A percentile compares a stretch with the other conserved stretches of the same genome.
Evolutionary conservation across 1,140 invertebrate genomes (phyloP).

Genomic region (Bemisia tabaci): DNA sequence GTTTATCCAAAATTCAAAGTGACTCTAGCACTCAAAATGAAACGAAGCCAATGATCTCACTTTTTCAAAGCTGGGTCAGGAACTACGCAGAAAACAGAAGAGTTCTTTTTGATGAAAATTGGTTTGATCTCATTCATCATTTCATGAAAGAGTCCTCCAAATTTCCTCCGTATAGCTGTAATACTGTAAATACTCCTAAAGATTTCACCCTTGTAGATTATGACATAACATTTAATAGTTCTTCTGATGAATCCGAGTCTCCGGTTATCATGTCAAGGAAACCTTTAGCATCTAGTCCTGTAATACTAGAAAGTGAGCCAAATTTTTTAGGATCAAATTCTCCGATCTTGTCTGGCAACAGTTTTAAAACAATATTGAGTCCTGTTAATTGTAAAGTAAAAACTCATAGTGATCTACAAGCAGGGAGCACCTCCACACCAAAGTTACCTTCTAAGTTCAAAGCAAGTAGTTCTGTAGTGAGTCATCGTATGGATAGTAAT

Average conservation of each 20-base stretch:
- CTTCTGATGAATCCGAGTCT: neutral
- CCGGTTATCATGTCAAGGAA: neutral
- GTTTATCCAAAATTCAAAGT: neutral
- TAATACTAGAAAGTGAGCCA: neutral
- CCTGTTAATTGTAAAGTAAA: neutral
- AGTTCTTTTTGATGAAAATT: neutral
- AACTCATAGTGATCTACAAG: neutral
- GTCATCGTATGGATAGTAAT: too few relatives aligned
- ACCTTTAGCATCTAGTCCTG: neutral
- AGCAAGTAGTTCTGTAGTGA: too few relatives aligned
- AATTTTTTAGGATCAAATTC: neutral
- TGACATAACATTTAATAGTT: too few relatives aligned
- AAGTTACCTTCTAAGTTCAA: too few relatives aligned
- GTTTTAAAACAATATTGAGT: neutral
- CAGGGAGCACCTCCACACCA: neutral
- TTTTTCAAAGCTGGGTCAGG: neutral
- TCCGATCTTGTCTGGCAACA: neutral
- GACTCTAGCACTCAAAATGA: neutral
- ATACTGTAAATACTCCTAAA: too few relatives aligned
- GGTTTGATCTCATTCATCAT: neutral
- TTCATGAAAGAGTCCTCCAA: too few relatives aligned
- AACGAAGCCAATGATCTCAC: neutral
- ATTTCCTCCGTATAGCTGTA: too few relatives aligned
- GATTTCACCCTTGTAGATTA: too few relatives aligned
- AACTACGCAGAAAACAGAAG: neutral